These are phyloP conservation scores for Diceros bicornis DNA, from an alignment of 2,797 vertebrate genomes.

Conservation along the genomic window DNA sequence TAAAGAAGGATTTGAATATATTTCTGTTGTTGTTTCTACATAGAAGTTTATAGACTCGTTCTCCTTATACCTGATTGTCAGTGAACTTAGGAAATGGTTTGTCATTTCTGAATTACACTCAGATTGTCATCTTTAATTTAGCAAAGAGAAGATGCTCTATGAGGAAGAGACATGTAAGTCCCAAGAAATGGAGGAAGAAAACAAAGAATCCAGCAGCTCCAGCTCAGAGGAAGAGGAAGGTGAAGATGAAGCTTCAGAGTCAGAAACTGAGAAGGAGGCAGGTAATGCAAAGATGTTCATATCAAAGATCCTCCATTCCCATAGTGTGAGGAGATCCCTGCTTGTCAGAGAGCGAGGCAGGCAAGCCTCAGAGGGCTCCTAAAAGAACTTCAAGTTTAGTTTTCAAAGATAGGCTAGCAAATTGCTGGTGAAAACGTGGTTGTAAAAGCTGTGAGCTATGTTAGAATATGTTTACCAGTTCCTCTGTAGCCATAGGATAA, in stretches of 20 bases:
- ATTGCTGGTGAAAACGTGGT: not conserved
- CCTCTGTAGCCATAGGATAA: not conserved
- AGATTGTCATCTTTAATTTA: constrained; percentile 74
- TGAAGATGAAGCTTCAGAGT: constrained; percentile 90
- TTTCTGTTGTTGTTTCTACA: not conserved
- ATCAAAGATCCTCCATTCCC: not conserved
- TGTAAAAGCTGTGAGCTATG: not conserved
- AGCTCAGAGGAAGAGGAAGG: constrained; percentile 91
- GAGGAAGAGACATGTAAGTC: constrained; percentile 88
- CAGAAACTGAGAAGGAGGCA: constrained; percentile 90
- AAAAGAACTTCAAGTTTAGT: not conserved
- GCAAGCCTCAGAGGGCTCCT: not conserved
- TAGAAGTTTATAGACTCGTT: not conserved
- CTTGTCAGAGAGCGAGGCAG: not conserved
- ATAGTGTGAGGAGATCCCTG: too few species aligned
- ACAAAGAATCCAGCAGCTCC: constrained; percentile 90
- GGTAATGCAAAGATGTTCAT: constrained; percentile 83
- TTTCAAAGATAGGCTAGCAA: not conserved
- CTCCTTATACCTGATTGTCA: not conserved
- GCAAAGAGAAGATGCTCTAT: constrained; percentile 91
- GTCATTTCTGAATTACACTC: constrained; percentile 22
- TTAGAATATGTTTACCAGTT: not conserved
- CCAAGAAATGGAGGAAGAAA: constrained; percentile 87
- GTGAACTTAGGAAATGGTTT: not conserved
- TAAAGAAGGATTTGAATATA: not conserved